Evolutionary conservation across 2,888 invertebrate species (phyloP).

Genomic region (Urechis unicinctus): DNA sequence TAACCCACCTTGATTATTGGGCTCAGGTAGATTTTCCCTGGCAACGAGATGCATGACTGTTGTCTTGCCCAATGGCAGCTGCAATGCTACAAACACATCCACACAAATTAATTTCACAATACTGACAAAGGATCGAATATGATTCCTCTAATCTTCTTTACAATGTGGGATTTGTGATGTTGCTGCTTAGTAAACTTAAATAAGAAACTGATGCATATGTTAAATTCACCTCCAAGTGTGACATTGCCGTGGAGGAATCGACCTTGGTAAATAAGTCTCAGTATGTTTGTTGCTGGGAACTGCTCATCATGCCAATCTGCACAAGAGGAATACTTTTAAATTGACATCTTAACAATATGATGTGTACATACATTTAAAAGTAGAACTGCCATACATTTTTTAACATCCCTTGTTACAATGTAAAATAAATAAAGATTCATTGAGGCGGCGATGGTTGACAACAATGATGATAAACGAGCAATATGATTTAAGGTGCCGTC

Average conservation of each 20-base stretch:
- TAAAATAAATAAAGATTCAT: no score
- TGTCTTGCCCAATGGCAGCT: slow-evolving; percentile 93
- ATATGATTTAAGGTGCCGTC: no score
- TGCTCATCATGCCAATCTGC: slow-evolving; percentile 89
- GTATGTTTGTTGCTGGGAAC: slow-evolving; percentile 68
- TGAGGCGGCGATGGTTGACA: no score
- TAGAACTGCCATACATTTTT: no score
- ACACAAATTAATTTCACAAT: neutral
- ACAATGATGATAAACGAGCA: no score
- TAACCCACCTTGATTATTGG: slow-evolving; percentile 61
- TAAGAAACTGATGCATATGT: neutral
- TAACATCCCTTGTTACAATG: no score
- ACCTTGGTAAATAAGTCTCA: slow-evolving; percentile 98
- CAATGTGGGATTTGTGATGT: no score
- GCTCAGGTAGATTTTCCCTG: slow-evolving; percentile 97
- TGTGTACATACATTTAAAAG: no score
- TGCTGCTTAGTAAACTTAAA: no score
- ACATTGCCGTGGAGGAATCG: slow-evolving; percentile 99
- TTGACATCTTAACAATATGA: no score
- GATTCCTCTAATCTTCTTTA: no score
- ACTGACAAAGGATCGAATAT: no score
- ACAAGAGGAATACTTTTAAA: slow-evolving; percentile 22
- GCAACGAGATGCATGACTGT: slow-evolving; percentile 99
- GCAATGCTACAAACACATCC: slow-evolving; percentile 65
- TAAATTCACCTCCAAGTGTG: slow-evolving; percentile 68